Evolutionary conservation across 2,888 invertebrate genomes (phyloP).

Genomic region (Scaptomyza cyrtandrae): DNA sequence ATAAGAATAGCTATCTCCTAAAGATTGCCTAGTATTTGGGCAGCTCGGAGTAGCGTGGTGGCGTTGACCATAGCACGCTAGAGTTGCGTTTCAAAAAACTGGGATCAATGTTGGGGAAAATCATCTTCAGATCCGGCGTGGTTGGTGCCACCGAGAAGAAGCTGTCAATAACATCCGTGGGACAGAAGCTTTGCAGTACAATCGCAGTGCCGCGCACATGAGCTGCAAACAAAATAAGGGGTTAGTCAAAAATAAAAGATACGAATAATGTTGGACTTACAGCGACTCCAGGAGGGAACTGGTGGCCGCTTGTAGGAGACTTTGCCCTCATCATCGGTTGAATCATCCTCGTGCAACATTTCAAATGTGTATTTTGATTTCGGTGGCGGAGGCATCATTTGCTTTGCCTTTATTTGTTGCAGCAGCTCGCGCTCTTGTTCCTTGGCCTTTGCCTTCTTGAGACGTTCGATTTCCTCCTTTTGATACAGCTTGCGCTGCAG

Average conservation of each 20-base stretch:
- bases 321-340: constrained; percentile 84
- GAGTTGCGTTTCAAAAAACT: constrained; percentile 89
- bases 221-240: constrained; percentile 46
- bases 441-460: constrained; percentile 65
- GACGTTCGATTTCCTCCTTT: constrained; percentile 75
- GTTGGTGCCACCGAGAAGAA: constrained; percentile 87
- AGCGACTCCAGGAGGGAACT: constrained; percentile 85
- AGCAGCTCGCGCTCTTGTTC: constrained; percentile 80
- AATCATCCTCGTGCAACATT: constrained; percentile 84
- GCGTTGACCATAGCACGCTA: constrained; percentile 90
- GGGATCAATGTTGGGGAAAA: constrained; percentile 89
- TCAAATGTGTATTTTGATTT: constrained; percentile 83
- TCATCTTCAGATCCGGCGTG: constrained; percentile 88
- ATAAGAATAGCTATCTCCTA: constrained; percentile 7
- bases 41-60: constrained; percentile 87
- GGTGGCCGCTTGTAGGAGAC: constrained; percentile 77
- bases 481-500: constrained; percentile 79
- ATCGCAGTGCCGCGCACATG: constrained; percentile 85
- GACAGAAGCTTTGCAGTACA: constrained; percentile 84
- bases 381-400: constrained; percentile 76
- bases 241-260: background rate
- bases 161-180: constrained; percentile 85
- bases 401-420: constrained; percentile 73
- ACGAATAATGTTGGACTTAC: constrained; percentile 72
- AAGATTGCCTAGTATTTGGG: constrained; percentile 79